Evolutionary conservation across 2,113 vertebrate genomes (phyloP), one percentile per base, ranked within the genome.

Genomic region (Stomatorhinus ivindoensis): DNA sequence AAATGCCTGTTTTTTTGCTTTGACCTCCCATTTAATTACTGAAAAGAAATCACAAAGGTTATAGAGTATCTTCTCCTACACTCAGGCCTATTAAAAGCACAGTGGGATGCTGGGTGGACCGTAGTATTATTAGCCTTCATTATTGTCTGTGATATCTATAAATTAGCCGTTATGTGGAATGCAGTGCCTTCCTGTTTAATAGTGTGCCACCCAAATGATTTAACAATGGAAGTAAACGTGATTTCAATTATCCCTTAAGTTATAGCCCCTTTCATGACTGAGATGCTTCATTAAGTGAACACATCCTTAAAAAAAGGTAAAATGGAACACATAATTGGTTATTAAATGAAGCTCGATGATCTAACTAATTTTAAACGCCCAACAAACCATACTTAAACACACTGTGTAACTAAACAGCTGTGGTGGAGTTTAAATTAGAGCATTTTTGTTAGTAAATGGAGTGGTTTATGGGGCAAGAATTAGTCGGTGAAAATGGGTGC

Each of bases 81-180:
- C 73, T 17, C 35, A 80, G 15, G 44, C 44, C 42, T 47, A 42
- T 46, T 47, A 46, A 80, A 42, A 42, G 82, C 24, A 84, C 44
- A 84, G 24, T 84, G 44, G 44, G 82, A 11, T 0, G 44, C 19
- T 24, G 35, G 73, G 1, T 4, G 3, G 39, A 0, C 10, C 3
- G 21, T n/a, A n/a, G 42, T 10, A 24, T n/a, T n/a, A 44, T 47
- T 46, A 84, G 44, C 44, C 47, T 44, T 84, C 82, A 47, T 84
- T 84, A 84, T 84, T 84, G 42, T 84, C 82, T 46, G 82, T 19
- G 82, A 84, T 47, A 84, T 47, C 82, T 84, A 84, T 84, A 84
- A 44, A 84, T 84, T 84, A 46, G 9, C 21, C 82, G 46, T 47
- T 84, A 47, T 84, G 44, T 84, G 82, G 21, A 46, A 84, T 3